Base-by-base conservation (phyloP, 1,140 invertebrate genomes). In the Branchinecta lynchi region DNA sequence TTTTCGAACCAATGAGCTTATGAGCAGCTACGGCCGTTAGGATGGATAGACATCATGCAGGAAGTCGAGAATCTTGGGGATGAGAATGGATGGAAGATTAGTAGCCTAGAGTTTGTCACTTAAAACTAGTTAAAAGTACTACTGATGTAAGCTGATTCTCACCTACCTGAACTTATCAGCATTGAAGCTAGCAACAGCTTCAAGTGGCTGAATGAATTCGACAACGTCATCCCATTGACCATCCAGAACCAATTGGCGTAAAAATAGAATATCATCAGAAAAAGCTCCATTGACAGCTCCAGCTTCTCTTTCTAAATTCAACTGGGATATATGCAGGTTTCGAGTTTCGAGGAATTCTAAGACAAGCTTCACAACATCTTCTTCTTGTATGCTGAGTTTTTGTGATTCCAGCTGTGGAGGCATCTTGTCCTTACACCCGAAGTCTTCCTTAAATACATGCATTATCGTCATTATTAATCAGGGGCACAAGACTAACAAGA, bases 141-240 rank as follows among this genome's bases (percentile, higher is more conserved):
- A 32, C 2, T 32, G 32, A 32, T 32, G 32, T 32, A 32, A 32
- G 32, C 32, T 32, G 32, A 32, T 32, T 32, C 32, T 32, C 12
- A 60, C 12, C 17, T 60, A 60, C 51, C 51, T 66, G 20, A 75
- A 71, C 8, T 17, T 51, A 44, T 12, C 44, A 8, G 51, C 17
- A 68, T 80, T 73, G 71, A 83, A 83, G 8, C 72, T 76, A n/a
- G 80, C 86, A 0, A 93, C 79, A 3, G 86, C 84, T 78, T 91
- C 88, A n/a, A 98, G 80, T 0, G 95, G 95, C 79, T 97, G 92
- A 68, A 98, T 89, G 78, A 98, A 98, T 76, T 97, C 92, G 17
- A 96, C 80, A 1, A 91, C 93, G 79, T 97, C 93, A 79, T 98
- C 95, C 95, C 95, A 98, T 80, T 96, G 93, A 43, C 96, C 96